Percentiles rank a stretch among this genome's conserved stretches.
Evolutionary conservation across 1,140 invertebrate species (phyloP).

Genomic region (Neuroterus valhalla): DNA sequence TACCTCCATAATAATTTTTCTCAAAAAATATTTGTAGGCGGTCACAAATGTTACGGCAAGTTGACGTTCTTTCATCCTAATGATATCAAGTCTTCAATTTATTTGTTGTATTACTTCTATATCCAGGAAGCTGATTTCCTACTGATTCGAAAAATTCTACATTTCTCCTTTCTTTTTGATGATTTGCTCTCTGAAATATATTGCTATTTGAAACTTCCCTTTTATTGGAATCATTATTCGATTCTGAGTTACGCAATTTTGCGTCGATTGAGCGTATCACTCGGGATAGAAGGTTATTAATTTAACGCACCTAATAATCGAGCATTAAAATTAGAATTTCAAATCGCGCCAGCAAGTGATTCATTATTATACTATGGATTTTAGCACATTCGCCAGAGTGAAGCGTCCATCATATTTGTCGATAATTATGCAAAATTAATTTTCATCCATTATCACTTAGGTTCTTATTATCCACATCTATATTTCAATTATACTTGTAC

Average conservation of each 20-base stretch:
- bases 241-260: constrained; percentile 22
- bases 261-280: constrained; percentile 23
- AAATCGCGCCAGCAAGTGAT: not conserved
- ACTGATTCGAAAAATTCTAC: no score
- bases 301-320: constrained; percentile 29
- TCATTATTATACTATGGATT: constrained; percentile 12
- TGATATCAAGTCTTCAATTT: no score
- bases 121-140: no score
- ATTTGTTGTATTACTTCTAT: no score
- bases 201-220: not conserved
- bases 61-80: no score
- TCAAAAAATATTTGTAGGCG: no score
- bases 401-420: constrained; percentile 1
- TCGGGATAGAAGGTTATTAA: constrained; percentile 24
- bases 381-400: not conserved
- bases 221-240: not conserved
- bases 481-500: no score
- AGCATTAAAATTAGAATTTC: constrained; percentile 25
- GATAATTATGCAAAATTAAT: constrained; percentile 14
- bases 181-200: not conserved
- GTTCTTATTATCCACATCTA: constrained; percentile 3
- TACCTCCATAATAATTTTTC: no score
- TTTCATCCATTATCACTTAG: not conserved
- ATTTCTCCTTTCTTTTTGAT: not conserved
- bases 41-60: no score